Evolutionary conservation across 2,888 invertebrate species (phyloP), one percentile per base, ranked within the genome.

Genomic region (Synanthedon formicaeformis): DNA sequence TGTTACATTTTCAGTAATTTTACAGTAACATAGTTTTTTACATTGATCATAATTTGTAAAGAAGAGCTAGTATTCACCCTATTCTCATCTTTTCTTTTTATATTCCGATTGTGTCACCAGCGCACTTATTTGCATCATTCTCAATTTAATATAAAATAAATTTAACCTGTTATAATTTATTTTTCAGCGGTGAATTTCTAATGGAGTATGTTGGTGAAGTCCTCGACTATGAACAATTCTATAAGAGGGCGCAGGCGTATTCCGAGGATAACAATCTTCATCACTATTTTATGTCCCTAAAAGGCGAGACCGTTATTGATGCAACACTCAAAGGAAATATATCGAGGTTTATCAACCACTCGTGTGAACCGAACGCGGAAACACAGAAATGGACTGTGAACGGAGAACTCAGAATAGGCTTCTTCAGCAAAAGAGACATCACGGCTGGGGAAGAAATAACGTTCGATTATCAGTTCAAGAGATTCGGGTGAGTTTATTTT

Each of bases 161-260:
- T 5, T 23, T 34, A 34, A 34, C 45, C n/a, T 14, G 45, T 6
- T 14, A 12, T 41, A 5, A 40, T 51, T 56, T 56, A 40, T 53
- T 57, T 81, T 78, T 53, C 85, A 96, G 96, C 54, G 98, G 97
- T 8, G 92, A 94, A 67, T 99, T 99, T 81, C 92, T 99, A 50
- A 94, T 99, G 92, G 99, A 99, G 76, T 99, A 99, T 75, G 95
- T 99, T 0, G 99, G 99, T 0, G 99, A 99, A 87, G 97, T 99
- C 0, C 88, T 99, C 8, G 94, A 96, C 76, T 93, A 93, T 51
- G 92, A 93, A 60, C 95, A 96, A 75, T 98, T 99, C 81, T 94
- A 94, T 71, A 91, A 92, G 53, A 90, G 99, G 6, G 95, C 96
- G 0, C 93, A 94, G 66, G 91, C 93, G 50, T 99, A 99, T 78